Base-by-base conservation (phyloP, 2,113 vertebrate genomes). In the Periophthalmodon schlosseri region DNA sequence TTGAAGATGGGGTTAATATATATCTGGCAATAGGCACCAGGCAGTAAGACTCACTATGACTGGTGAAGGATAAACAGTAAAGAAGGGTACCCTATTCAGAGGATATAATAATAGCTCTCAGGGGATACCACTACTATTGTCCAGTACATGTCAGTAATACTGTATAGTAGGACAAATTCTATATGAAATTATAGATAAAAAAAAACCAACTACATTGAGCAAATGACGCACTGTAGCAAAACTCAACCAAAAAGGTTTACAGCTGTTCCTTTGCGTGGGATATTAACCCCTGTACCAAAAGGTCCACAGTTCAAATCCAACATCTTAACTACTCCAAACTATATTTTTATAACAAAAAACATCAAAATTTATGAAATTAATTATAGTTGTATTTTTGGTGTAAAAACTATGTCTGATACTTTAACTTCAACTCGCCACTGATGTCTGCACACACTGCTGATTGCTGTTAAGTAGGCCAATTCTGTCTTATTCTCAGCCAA, bases 391-490 rank as follows among this genome's bases (percentile, higher is more conserved):
- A 57, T 60, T 60, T n/a, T 57, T 24, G 13, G 24, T 60, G 57
- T 57, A 57, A 57, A 56, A 57, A 1, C 21, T 11, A 21, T 57
- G n/a, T 24, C 57, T 21, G 7, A 21, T 9, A 60, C 23, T 5
- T 28, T 1, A 28, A 6, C 57, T 15, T 60, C 1, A 28, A 15
- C 21, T 58, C 15, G 10, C 1, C 56, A 24, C 2, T 57, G 10
- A 13, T 20, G 50, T 50, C 18, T 52, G 14, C 9, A 21, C n/a
- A 20, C 36, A 39, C 36, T 39, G 36, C 2, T 39, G 36, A 4
- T 7, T 39, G 36, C 12, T 33, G 13, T 69, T 69, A 77, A 72
- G 5, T 39, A 78, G 60, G 66, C 0, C 77, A 69, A n/a, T 6
- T 52, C 28, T 15, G 69, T 67, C 13, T 46, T 12, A 18, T 34